phyloP scores from a whole-genome alignment of 1,140 invertebrate genomes.

The Anoplophora glabripennis region DNA sequence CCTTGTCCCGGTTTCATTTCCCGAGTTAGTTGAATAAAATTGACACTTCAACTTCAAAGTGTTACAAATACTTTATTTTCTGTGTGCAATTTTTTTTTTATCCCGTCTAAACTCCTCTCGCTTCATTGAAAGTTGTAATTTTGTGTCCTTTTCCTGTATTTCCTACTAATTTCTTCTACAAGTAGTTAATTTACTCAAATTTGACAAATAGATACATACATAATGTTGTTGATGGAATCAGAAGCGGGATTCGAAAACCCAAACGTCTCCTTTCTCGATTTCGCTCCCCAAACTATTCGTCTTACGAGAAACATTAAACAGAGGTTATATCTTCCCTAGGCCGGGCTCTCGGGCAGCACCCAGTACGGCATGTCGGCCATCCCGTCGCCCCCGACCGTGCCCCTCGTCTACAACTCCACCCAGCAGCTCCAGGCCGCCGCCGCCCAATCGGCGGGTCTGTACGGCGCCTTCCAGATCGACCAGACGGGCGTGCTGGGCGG shows the following conservation, averaged over 20 bases:
- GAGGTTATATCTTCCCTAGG: slow-evolving; percentile 26
- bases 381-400: slow-evolving; percentile 74
- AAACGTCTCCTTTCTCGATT: background rate
- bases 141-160: too few relatives aligned
- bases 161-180: too few relatives aligned
- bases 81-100: too few relatives aligned
- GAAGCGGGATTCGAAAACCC: background rate
- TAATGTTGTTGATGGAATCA: too few relatives aligned
- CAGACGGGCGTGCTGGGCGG: slow-evolving; percentile 51
- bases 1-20: too few relatives aligned
- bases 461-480: slow-evolving; percentile 67
- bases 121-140: too few relatives aligned
- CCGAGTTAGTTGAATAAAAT: too few relatives aligned
- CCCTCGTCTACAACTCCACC: slow-evolving; percentile 66
- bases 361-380: slow-evolving; percentile 77
- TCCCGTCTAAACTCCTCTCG: too few relatives aligned
- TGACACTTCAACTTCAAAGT: too few relatives aligned
- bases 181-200: too few relatives aligned
- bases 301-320: background rate
- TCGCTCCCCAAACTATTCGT: background rate
- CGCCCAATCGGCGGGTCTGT: slow-evolving; percentile 73
- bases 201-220: background rate
- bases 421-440: slow-evolving; percentile 56
- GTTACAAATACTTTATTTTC: too few relatives aligned
- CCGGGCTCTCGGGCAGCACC: slow-evolving; percentile 42